Evolutionary conservation across 2,888 invertebrate species (phyloP).

Genomic region (Siphlonurus alternatus): DNA sequence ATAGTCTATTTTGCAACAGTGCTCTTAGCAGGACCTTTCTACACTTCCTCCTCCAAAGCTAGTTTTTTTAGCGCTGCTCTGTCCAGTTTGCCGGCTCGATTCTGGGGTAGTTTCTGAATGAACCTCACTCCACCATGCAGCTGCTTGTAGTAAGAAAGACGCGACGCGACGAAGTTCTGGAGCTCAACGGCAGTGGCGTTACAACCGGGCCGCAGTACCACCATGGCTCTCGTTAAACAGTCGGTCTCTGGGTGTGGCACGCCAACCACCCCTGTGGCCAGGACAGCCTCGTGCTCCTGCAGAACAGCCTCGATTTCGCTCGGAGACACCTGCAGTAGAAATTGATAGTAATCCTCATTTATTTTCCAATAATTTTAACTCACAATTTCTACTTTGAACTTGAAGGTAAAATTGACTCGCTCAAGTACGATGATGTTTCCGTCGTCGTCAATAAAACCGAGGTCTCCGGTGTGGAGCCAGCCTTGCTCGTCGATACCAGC

Average conservation of each 20-base stretch:
- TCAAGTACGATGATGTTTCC: conserved; percentile 7
- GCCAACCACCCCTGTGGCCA: conserved; percentile 4
- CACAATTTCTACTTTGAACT: not conserved
- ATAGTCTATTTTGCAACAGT: too few species aligned
- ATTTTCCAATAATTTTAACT: not conserved
- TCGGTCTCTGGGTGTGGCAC: conserved; percentile 4
- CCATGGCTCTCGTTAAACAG: not conserved
- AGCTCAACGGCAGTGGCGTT: conserved; percentile 4
- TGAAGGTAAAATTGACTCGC: not conserved
- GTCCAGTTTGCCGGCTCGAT: too few species aligned
- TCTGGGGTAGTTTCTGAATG: too few species aligned
- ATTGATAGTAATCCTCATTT: too few species aligned
- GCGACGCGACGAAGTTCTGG: conserved; percentile 4
- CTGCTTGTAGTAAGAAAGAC: not conserved
- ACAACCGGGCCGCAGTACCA: conserved; percentile 2
- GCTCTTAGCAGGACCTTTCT: too few species aligned
- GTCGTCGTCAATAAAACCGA: conserved; percentile 8
- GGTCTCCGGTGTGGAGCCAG: conserved; percentile 9
- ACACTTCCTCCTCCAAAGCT: too few species aligned
- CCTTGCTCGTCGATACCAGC: too few species aligned
- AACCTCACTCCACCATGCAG: too few species aligned
- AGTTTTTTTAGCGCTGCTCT: too few species aligned
- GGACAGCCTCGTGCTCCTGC: conserved; percentile 5
- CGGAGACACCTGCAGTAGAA: conserved; percentile 6
- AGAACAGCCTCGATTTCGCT: conserved; percentile 5